Evolutionary conservation across 2,113 vertebrate genomes (phyloP), one percentile per base, ranked within the genome.

Genomic region (Synchiropus splendidus): DNA sequence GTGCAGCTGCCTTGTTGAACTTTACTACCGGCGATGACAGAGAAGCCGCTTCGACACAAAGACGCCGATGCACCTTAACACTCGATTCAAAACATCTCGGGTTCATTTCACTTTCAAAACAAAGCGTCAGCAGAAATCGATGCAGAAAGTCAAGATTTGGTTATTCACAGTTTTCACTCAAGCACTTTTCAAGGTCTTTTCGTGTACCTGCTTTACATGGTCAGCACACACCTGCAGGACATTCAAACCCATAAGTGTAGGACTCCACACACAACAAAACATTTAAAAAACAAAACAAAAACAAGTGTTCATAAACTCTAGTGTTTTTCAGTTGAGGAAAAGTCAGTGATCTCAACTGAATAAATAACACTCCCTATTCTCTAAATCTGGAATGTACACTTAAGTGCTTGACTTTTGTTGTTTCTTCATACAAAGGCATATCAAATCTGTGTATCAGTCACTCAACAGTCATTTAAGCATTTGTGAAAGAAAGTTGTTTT

Each of bases 141-240:
- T 27, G 21, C 21, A 27, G 21, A 27, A 27, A 27, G 4, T 27
- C 21, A 27, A 27, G 75, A 78, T 84, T 86, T 85, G 78, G 76
- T n/a, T n/a, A n/a, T n/a, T n/a, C n/a, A n/a, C n/a, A n/a, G n/a
- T 84, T 64, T 82, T 79, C 79, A 30, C 78, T 83, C 83, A 86
- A 85, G 84, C 82, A 84, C 79, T 82, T 87, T 58, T 67, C 54
- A 57, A n/a, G n/a, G n/a, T n/a, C n/a, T 63, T 57, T 48, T 76
- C 67, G 73, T 72, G 58, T 60, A 66, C 39, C 54, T 72, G 47
- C 48, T 58, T 44, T 54, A 71, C 50, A 61, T 46, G 43, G 71
- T 73, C 57, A 74, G 64, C 57, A 77, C 64, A 72, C 54, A 79
- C 54, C 54, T 27, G 61, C 60, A 65, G 45, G 49, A 75, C 78